Evolutionary conservation across 2,113 vertebrate genomes (phyloP), one percentile per base, ranked within the genome.

Genomic region (Catharus bicknelli): DNA sequence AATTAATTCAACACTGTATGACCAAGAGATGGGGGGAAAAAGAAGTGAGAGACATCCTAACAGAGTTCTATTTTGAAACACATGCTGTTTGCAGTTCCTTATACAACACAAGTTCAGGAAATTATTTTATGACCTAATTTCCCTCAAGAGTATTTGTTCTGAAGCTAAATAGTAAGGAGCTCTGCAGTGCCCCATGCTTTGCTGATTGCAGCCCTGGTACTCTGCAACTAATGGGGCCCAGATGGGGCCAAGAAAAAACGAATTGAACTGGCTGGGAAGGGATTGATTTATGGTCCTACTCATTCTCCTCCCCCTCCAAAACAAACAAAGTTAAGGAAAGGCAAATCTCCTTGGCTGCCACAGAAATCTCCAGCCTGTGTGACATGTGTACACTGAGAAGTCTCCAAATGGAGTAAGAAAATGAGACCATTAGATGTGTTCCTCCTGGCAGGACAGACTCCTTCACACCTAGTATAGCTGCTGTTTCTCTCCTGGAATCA

Each of bases 111-210:
- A 54, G 34, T 69, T 87, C 54, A 85, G 89, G 78, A 96, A 92
- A 92, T 93, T 82, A 79, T 90, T 87, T 93, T 82, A 93, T 89
- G 70, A 83, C 63, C 54, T 77, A 62, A 92, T 87, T 93, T 94
- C 58, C 91, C 62, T 27, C 2, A 10, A 59, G 19, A 92, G 38
- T 8, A 20, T 94, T 94, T 89, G 18, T 59, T 87, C 67, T 83
- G 70, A 92, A 57, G n/a, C 26, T 76, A 45, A 84, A 26, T 3
- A 0, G 74, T 62, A 85, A 66, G 74, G 62, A 82, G 30, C 7
- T 69, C 51, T 58, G 23, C 42, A 82, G 21, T 87, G 58, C 38
- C 66, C 78, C 16, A 2, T 48, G 47, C 38, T 79, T 76, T 79
- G 67, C 77, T 95, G 91, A 91, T 87, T 93, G 78, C 42, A 87